Base-by-base conservation (phyloP, 2,113 vertebrate species). In the Corythoichthys haematopterus region DNA sequence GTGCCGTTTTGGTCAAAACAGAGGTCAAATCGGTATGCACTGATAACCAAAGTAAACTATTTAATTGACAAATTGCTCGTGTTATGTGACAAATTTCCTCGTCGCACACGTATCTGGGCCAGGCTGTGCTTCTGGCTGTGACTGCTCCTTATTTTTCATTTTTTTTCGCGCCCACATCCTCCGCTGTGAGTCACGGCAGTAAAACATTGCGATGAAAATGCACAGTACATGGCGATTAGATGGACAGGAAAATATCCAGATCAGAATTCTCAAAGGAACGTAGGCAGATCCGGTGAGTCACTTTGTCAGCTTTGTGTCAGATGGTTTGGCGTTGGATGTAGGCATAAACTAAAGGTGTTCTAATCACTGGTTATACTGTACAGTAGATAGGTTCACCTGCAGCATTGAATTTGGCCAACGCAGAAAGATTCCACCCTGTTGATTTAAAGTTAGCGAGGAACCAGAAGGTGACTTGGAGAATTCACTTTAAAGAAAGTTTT, bases 221-320 rank as follows among this genome's bases (percentile, higher is more conserved):
- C 20, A 28, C n/a, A 12, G 40, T 46, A 45, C n/a, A 5, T 28
- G 60, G 60, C 6, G 16, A 62, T 46, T 20, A 33, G 20, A 62
- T 33, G 2, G 33, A 37, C 55, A 33, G 2, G 1, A 7, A 62
- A 45, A 28, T 20, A 11, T 16, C 60, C 60, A 20, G n/a, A n/a
- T 28, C 13, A n/a, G 11, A 14, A 33, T 57, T 62, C 16, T 62
- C 40, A 62, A 43, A 62, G 60, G 43, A 46, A 46, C 6, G 60
- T 62, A 45, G 60, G 60, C 43, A 62, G 60, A 33, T 20, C 10
- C 5, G n/a, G 46, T 62, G 60, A 62, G 60, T 62, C 60, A 47
- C 11, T 28, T 20, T n/a, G 28, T 28, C 11, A 45, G 20, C 43
- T 62, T 13, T 46, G 60, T 12, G 60, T 10, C 60, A 62, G 60